These are phyloP conservation scores for Sciurus niger DNA, from an alignment of 2,113 vertebrate genomes.

Conservation along the genomic window DNA sequence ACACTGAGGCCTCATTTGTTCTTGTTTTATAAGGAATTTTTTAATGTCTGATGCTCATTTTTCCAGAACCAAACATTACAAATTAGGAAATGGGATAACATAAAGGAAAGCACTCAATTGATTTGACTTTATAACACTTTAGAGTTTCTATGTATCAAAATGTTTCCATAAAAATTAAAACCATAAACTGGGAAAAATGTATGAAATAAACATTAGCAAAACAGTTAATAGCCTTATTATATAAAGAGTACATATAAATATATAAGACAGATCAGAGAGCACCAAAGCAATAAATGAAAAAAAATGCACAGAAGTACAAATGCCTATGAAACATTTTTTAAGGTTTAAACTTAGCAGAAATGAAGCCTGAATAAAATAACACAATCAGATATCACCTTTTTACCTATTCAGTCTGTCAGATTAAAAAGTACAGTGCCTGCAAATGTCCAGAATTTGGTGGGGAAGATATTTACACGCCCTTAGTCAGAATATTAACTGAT, in stretches of 20 bases:
- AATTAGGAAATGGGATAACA: background rate
- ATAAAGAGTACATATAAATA: background rate
- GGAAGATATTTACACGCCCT: background rate
- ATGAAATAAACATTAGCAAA: conserved; percentile 32
- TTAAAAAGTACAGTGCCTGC: background rate
- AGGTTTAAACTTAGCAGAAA: conserved; percentile 32
- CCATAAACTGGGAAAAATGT: background rate
- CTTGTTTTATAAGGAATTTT: background rate
- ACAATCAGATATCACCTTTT: conserved; percentile 8
- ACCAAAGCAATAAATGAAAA: conserved; percentile 23
- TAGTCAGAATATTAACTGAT: background rate
- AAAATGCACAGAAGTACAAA: background rate
- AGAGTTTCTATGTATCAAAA: background rate
- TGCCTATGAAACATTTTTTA: background rate
- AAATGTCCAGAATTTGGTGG: background rate
- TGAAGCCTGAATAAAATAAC: conserved; percentile 5
- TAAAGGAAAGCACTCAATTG: background rate
- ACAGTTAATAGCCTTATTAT: background rate
- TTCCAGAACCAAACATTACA: conserved; percentile 4
- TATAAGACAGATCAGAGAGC: background rate
- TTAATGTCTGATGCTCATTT: background rate
- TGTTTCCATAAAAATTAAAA: conserved; percentile 21
- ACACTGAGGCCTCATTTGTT: background rate
- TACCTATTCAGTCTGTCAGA: background rate
- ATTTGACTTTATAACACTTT: background rate